phyloP scores from a whole-genome alignment of 2,113 vertebrate species.

The Trogon surrucura region DNA sequence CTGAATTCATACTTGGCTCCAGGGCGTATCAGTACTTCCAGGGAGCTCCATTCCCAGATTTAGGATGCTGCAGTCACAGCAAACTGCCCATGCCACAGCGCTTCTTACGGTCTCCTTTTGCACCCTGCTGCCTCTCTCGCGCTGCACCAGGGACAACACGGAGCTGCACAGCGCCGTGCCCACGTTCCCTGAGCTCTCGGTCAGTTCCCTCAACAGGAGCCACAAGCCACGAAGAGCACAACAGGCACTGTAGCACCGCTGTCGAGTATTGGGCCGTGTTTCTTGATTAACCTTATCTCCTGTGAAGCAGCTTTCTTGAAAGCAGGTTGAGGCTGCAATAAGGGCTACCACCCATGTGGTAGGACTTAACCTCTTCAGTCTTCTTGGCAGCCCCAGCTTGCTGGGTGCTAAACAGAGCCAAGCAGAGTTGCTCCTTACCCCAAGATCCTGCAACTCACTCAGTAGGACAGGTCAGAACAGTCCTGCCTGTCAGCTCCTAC shows the following conservation, averaged over 20 bases:
- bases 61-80: background rate
- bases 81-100: background rate
- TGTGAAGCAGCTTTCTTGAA: background rate
- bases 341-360: too few relatives aligned
- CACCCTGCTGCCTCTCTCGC: background rate
- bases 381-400: background rate
- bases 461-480: background rate
- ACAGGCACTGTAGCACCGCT: fast-evolving
- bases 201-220: background rate
- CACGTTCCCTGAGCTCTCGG: background rate
- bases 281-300: conserved; percentile 36
- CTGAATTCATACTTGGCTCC: background rate
- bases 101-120: fast-evolving
- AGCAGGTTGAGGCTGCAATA: background rate
- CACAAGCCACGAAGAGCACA: background rate
- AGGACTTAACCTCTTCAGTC: background rate
- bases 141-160: background rate
- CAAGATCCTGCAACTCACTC: background rate
- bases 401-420: background rate
- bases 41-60: background rate
- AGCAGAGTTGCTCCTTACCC: background rate
- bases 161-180: background rate
- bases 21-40: background rate
- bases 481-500: background rate
- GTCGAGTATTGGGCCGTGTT: background rate